Percentiles rank a stretch among this genome's conserved stretches.
Evolutionary conservation across 1,140 invertebrate genomes (phyloP).

Genomic region (Heliconius nattereri): DNA sequence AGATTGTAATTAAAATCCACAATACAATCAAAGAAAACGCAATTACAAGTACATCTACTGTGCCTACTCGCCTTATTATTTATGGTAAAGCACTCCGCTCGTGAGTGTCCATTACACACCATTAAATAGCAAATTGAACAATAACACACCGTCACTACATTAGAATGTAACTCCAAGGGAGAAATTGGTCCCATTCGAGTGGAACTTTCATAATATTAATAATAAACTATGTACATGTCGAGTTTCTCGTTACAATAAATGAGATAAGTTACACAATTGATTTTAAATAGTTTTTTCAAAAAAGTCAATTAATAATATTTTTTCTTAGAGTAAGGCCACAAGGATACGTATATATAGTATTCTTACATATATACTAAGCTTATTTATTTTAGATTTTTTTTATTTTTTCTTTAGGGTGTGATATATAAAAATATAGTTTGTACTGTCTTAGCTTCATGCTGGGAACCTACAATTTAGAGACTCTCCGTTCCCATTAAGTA

Average conservation of each 20-base stretch:
- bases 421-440: no score
- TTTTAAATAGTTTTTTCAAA: background rate
- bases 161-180: conserved; percentile 45
- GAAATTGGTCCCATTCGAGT: conserved; percentile 40
- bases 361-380: no score
- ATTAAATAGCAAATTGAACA: conserved; percentile 48
- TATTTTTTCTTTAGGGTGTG: no score
- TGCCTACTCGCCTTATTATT: background rate
- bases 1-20: background rate
- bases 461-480: no score
- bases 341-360: background rate
- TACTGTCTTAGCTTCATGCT: no score
- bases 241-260: conserved; percentile 16
- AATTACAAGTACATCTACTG: background rate
- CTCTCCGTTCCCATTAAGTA: no score
- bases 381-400: no score
- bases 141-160: conserved; percentile 40
- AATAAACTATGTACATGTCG: conserved; percentile 32
- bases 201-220: conserved; percentile 48
- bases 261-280: background rate
- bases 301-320: background rate
- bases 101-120: conserved; percentile 24
- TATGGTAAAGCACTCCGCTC: conserved; percentile 1
- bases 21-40: background rate
- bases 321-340: background rate